A percentile compares a stretch with the other conserved stretches of the same genome.
Evolutionary conservation across 2,797 vertebrate species (phyloP).

Genomic region (Australoheros facetus): DNA sequence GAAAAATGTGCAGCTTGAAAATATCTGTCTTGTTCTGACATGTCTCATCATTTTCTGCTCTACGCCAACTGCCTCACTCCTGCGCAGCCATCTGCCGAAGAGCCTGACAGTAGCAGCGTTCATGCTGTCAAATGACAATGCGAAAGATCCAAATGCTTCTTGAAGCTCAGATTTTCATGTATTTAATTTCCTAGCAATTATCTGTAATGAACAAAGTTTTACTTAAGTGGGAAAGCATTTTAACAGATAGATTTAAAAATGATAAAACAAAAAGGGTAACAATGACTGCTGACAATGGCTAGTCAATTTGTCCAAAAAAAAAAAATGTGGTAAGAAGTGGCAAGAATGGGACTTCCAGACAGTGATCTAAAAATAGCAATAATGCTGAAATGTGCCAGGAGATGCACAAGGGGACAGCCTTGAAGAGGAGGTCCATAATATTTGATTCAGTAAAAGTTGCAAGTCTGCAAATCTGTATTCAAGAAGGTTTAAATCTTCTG

Average conservation of each 20-base stretch:
- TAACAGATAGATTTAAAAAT: background rate
- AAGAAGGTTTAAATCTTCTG: background rate
- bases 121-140: background rate
- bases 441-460: background rate
- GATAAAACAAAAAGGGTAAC: background rate
- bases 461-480: background rate
- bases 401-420: background rate
- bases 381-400: background rate
- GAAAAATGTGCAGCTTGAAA: slow-evolving; percentile 71
- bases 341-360: background rate
- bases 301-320: background rate
- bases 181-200: background rate
- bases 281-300: background rate
- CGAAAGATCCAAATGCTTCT: background rate
- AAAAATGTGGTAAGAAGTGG: no score
- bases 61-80: slow-evolving; percentile 40
- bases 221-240: background rate
- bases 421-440: background rate
- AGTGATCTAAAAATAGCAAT: background rate
- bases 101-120: slow-evolving; percentile 32
- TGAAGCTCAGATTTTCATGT: background rate
- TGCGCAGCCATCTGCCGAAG: background rate
- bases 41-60: slow-evolving; percentile 67
- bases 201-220: background rate
- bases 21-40: slow-evolving; percentile 76